Evolutionary conservation across 2,113 vertebrate genomes (phyloP).

Genomic region (Mesocricetus auratus): DNA sequence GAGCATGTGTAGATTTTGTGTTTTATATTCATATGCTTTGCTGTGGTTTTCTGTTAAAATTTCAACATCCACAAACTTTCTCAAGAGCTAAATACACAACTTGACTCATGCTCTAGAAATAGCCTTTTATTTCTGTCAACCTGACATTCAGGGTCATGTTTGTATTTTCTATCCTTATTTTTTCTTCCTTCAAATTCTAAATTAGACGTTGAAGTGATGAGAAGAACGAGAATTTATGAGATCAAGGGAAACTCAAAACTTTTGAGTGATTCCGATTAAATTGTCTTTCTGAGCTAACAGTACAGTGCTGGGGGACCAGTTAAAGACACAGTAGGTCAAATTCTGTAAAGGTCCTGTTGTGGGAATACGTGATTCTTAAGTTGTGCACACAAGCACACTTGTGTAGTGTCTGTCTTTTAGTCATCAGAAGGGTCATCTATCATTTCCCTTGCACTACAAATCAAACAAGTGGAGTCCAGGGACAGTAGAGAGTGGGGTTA

Average conservation of each 20-base stretch:
- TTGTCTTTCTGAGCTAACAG: background rate
- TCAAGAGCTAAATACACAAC: background rate
- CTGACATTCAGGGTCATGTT: background rate
- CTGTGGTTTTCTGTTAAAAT: conserved; percentile 8
- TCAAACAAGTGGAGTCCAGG: background rate
- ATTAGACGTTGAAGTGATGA: background rate
- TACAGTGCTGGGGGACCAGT: background rate
- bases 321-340: background rate
- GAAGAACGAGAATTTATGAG: background rate
- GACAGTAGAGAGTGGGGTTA: accelerated
- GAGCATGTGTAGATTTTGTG: background rate
- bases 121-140: background rate
- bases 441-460: background rate
- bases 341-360: background rate
- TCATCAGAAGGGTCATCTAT: background rate
- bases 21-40: conserved; percentile 24
- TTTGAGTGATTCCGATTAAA: background rate
- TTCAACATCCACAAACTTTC: background rate
- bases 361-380: background rate
- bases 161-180: background rate
- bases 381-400: background rate
- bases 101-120: background rate
- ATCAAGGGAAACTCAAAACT: background rate
- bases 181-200: conserved; percentile 28
- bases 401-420: background rate